A percentile compares a stretch with the other conserved stretches of the same genome.
phyloP scores from a whole-genome alignment of 2,113 vertebrate genomes.

The Python bivittatus region DNA sequence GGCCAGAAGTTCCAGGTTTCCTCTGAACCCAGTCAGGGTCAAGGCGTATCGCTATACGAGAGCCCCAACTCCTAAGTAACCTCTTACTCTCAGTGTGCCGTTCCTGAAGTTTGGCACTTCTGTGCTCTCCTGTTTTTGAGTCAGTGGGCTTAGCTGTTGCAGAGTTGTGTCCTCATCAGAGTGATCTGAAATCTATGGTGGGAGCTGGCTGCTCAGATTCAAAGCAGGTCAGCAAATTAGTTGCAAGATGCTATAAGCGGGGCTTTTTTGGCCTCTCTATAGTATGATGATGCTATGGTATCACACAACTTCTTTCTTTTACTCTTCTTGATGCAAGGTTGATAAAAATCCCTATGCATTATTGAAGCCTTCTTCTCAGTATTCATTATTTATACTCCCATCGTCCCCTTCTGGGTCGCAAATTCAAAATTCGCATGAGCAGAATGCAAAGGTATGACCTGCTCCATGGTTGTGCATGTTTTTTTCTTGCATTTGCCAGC shows the following conservation, averaged over 20 bases:
- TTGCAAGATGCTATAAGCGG: neutral
- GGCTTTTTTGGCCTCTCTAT: neutral
- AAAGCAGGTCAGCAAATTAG: neutral
- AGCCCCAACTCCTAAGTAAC: neutral
- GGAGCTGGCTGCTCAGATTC: neutral
- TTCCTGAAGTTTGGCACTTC: neutral
- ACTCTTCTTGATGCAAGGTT: neutral
- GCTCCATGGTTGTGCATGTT: no score
- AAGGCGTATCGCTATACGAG: neutral
- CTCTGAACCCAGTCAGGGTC: neutral
- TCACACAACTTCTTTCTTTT: neutral
- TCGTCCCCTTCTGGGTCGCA: neutral
- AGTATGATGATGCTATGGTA: neutral
- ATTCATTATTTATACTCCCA: neutral
- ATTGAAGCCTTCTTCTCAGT: neutral
- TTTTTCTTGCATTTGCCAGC: no score
- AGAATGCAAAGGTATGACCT: neutral
- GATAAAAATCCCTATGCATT: neutral
- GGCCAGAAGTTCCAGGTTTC: neutral
- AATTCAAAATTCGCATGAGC: neutral
- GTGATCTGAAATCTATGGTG: neutral
- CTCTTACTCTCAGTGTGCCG: neutral
- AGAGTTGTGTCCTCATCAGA: neutral
- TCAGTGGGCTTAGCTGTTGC: neutral
- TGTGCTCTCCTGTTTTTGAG: neutral